Evolutionary conservation across 30 jellyfish, hydroid and myxozoan species (phyloP).

Genomic region (Phacellophora camtschatica): DNA sequence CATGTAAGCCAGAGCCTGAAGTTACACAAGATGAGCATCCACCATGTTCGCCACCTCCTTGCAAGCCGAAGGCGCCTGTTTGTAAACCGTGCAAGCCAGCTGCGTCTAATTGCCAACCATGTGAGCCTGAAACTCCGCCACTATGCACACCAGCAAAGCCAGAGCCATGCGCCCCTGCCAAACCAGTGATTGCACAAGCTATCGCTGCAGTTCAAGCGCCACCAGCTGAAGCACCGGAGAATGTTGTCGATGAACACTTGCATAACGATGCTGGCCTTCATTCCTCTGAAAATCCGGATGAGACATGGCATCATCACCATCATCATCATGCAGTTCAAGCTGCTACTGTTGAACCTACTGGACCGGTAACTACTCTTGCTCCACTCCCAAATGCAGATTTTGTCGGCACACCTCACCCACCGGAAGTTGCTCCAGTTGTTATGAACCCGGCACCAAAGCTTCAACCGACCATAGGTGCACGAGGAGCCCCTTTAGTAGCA

Average conservation of each 20-base stretch:
- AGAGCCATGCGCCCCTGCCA: too few species aligned
- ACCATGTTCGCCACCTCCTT: not conserved
- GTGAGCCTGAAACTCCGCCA: too few species aligned
- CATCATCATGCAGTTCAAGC: not conserved
- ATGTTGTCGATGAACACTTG: not conserved
- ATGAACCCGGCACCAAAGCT: slow-evolving; percentile 33
- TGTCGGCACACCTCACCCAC: slow-evolving; percentile 3
- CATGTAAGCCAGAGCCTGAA: not conserved
- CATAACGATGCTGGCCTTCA: not conserved
- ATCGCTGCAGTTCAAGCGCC: not conserved
- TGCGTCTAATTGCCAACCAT: too few species aligned
- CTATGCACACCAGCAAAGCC: too few species aligned
- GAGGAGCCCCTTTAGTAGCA: slow-evolving; percentile 31
- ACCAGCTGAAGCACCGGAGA: not conserved
- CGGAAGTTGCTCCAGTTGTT: slow-evolving; percentile 63
- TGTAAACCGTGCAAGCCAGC: too few species aligned
- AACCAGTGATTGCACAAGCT: not conserved
- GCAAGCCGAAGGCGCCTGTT: too few species aligned
- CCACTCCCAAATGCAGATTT: slow-evolving; percentile 8
- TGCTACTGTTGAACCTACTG: slow-evolving; percentile 4
- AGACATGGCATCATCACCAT: slow-evolving; percentile 42
- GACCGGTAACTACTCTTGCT: slow-evolving; percentile 26
- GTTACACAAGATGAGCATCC: not conserved
- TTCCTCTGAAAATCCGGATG: not conserved
- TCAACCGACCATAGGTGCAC: slow-evolving; percentile 47